Percentiles rank a stretch among this genome's conserved stretches.
Conservation (phyloP, 2,888 invertebrate genomes). For the Sinotaia quadrata region DNA sequence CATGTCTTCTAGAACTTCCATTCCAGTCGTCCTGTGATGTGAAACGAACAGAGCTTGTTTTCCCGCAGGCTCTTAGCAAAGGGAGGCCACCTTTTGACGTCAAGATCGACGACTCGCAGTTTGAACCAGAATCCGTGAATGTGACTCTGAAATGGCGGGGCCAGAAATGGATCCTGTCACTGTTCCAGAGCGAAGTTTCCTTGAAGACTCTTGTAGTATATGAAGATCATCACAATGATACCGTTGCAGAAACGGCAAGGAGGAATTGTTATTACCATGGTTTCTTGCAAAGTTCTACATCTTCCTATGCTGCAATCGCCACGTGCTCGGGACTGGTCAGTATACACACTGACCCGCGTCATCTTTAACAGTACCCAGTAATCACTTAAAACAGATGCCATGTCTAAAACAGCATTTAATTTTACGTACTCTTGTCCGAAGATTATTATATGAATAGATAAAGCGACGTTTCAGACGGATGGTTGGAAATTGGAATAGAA, state of each 20-base stretch:
- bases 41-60: slow-evolving; percentile 30
- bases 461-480: no score
- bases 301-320: slow-evolving; percentile 43
- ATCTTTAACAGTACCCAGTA: no score
- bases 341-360: not conserved
- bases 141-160: slow-evolving; percentile 37
- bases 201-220: slow-evolving; percentile 10
- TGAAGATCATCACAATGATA: slow-evolving; percentile 35
- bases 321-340: slow-evolving; percentile 45
- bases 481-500: no score
- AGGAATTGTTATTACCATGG: slow-evolving; percentile 76
- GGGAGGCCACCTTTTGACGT: not conserved
- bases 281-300: slow-evolving; percentile 61
- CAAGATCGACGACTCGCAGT: not conserved
- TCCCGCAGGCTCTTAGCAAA: slow-evolving; percentile 29
- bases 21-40: slow-evolving; percentile 33
- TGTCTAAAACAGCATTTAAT: no score
- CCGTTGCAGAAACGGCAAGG: slow-evolving; percentile 42
- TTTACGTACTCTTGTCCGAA: no score
- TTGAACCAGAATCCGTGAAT: slow-evolving; percentile 21
- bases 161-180: slow-evolving; percentile 14
- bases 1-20: slow-evolving; percentile 22
- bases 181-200: slow-evolving; percentile 32
- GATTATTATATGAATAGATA: no score
- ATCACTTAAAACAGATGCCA: no score